Percentiles rank a stretch among this genome's conserved stretches.
Conservation (phyloP, 2,797 vertebrate species). For the Coracias cyanogaster region DNA sequence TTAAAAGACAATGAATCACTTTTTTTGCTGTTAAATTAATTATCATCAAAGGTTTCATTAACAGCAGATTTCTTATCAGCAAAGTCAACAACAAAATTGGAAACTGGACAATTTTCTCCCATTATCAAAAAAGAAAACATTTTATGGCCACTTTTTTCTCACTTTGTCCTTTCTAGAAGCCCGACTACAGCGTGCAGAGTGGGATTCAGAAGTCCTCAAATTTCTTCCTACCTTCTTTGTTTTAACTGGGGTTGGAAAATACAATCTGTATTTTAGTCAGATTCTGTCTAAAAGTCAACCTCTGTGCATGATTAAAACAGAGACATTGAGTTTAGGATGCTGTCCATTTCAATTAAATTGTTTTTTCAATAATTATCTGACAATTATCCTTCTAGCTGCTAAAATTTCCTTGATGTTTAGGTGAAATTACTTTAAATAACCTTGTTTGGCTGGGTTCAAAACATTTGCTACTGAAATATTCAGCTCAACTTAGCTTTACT, state of each 20-base stretch:
- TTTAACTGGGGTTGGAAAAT: neutral
- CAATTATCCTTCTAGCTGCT: neutral
- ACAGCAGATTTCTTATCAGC: slow-evolving; percentile 68
- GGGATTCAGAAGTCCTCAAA: neutral
- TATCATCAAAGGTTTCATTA: slow-evolving; percentile 77
- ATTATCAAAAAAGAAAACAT: slow-evolving; percentile 58
- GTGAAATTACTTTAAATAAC: neutral
- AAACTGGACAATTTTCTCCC: slow-evolving; percentile 66
- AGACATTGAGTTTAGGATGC: neutral
- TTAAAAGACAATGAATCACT: slow-evolving; percentile 59
- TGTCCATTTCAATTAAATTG: neutral
- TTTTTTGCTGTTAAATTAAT: slow-evolving; percentile 58
- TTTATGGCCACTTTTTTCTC: slow-evolving; percentile 17
- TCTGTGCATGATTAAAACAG: neutral
- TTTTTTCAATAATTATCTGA: neutral
- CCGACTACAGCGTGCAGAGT: neutral
- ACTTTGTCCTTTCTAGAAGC: slow-evolving; percentile 8
- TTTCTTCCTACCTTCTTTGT: slow-evolving; percentile 6
- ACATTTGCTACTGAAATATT: neutral
- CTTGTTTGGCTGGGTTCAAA: neutral
- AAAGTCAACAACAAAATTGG: slow-evolving; percentile 67
- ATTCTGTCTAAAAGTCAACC: neutral
- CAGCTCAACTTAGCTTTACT: neutral
- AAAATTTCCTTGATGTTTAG: neutral
- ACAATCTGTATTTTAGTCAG: neutral